Base-by-base conservation (phyloP, 2,888 invertebrate species). In the Allacma fusca region DNA sequence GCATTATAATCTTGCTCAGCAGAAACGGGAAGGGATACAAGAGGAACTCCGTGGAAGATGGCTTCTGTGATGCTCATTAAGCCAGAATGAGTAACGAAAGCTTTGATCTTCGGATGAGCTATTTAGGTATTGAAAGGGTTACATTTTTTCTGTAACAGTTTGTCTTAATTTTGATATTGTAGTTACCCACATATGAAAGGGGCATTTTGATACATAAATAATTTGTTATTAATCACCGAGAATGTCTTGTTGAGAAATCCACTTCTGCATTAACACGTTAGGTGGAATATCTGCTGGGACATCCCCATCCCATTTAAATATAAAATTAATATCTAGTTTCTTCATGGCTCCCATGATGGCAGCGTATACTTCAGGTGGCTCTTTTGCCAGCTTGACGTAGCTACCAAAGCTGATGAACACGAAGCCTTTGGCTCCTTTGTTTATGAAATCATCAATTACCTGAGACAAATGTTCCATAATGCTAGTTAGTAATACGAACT, bases 41-140 rank as follows among this genome's bases (percentile, higher is more conserved):
- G 86, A 1, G 91, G 91, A 0, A 91, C 88, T n/a, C 89, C 91
- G 83, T 91, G 87, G 85, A 87, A 90, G 62, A 88, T 88, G 0
- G 91, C 89, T 86, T 92, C 92, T 83, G 89, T 89, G 1, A 90
- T 87, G 65, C 91, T 90, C 81, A 91, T 90, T 78, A 91, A 87
- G 1, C 92, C 92, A 1, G 91, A 91, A 84, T 92, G 92, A 0
- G 91, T 89, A 82, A 92, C 89, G 83, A 92, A 92, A 0, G 89
- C 85, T 80, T 88, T 88, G 0, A 90, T 87, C 76, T 89, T 89
- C 1, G 87, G 87, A 86, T 91, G 90, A 0, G 88, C 89, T 89
- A 82, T 65, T n/a, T n/a, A n/a, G n/a, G n/a, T n/a, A n/a, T n/a
- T n/a, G n/a, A n/a, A n/a, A n/a, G n/a, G n/a, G n/a, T n/a, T n/a